Evolutionary conservation across 2,113 vertebrate genomes (phyloP).

Genomic region (Gymnocephalus cernua): DNA sequence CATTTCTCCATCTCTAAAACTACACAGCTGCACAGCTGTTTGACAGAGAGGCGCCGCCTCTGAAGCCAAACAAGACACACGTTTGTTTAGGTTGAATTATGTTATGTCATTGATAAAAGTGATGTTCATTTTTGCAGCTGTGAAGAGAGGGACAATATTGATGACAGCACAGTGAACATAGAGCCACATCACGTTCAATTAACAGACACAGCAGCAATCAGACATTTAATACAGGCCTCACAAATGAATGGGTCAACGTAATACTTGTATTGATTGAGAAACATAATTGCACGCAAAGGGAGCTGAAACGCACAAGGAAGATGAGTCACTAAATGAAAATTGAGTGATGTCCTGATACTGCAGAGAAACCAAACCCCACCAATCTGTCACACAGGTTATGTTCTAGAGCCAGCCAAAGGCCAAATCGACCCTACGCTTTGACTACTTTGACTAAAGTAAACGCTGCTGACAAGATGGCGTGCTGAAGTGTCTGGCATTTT

Average conservation of each 20-base stretch:
- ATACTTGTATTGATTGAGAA: constrained; percentile 35
- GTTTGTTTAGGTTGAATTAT: neutral
- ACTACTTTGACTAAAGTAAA: neutral
- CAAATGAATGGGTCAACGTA: constrained; percentile 14
- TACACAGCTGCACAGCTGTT: neutral
- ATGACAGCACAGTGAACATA: neutral
- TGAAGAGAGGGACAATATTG: neutral
- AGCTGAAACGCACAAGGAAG: neutral
- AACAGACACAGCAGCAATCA: constrained; percentile 21
- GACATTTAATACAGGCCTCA: constrained; percentile 14
- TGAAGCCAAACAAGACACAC: neutral
- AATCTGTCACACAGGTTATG: neutral
- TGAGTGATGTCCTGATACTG: neutral
- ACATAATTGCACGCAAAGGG: constrained; percentile 2
- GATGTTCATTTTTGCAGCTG: neutral
- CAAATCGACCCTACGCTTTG: neutral
- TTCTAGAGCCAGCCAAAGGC: neutral
- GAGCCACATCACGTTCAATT: constrained; percentile 14
- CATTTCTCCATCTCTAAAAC: constrained; percentile 10
- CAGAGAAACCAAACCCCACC: neutral
- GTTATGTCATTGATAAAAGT: neutral
- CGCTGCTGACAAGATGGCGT: no score
- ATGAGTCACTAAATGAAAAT: neutral
- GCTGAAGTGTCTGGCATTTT: no score
- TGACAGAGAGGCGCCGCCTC: neutral